Base-by-base conservation (phyloP, 2,888 invertebrate species). In the Apotomis capreana region DNA sequence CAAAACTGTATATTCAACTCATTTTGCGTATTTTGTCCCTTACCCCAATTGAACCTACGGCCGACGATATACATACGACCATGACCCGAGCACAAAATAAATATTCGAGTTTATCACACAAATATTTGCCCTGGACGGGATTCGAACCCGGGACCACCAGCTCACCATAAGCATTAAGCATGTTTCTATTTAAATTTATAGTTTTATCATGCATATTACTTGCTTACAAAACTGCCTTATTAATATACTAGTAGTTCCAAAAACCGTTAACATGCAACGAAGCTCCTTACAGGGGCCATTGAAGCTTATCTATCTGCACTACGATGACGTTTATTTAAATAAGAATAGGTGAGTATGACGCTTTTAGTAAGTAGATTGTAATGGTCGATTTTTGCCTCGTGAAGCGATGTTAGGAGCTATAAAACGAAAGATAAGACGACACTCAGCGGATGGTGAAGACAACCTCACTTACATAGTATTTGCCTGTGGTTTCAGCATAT, bases 401-500 rank as follows among this genome's bases (percentile, higher is more conserved):
- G 78, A 84, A 78, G 85, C 87, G 87, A 87, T 86, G 86, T 79
- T 83, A 78, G 80, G 77, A 77, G 79, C 86, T 80, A 84, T 88
- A 86, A 87, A 86, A 80, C 78, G 78, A 73, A 75, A 82, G 89
- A 89, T 89, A 89, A 87, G 85, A 79, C 79, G 85, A 79, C 79
- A 74, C 75, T 78, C 75, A 74, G 76, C 76, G 77, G 76, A 76
- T 77, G 78, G 76, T 74, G 75, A 73, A 75, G 77, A 79, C 67
- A 40, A 54, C 52, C 68, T 70, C 67, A 69, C 57, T 37, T 57
- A 68, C 62, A 71, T 51, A 40, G 15, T 44, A 59, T 40, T n/a
- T 63, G 54, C 26, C 8, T 62, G 58, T 44, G 44, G 54, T 55
- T 64, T 15, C 40, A 55, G 10, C n/a, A 58, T 12, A 5, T 37